Percentiles rank a stretch among this genome's conserved stretches.
phyloP scores from a whole-genome alignment of 1,140 invertebrate genomes.

The Drosophila varians region DNA sequence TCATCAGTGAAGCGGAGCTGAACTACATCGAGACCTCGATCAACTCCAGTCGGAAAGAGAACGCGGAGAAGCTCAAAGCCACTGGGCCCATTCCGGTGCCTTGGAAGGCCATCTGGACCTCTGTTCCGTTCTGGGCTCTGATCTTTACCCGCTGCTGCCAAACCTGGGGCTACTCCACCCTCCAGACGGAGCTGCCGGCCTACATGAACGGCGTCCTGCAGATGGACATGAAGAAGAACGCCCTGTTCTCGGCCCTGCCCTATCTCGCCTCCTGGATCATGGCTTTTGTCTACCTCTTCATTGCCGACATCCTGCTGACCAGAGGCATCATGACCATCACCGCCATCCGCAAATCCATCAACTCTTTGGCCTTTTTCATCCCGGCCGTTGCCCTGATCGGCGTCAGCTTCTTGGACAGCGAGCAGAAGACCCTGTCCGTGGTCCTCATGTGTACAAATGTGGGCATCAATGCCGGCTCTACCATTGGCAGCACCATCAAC shows the following conservation, averaged over 20 bases:
- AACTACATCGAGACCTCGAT: slow-evolving; percentile 86
- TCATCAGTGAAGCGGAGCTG: slow-evolving; percentile 86
- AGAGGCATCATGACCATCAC: slow-evolving; percentile 85
- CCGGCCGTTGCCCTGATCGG: slow-evolving; percentile 87
- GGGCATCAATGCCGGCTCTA: slow-evolving; percentile 89
- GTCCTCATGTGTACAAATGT: slow-evolving; percentile 88
- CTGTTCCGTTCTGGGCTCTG: slow-evolving; percentile 92
- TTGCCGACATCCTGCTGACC: slow-evolving; percentile 86
- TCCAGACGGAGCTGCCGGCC: slow-evolving; percentile 94
- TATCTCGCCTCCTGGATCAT: slow-evolving; percentile 90
- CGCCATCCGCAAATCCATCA: slow-evolving; percentile 87
- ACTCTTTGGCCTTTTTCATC: slow-evolving; percentile 86
- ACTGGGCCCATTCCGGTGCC: slow-evolving; percentile 84
- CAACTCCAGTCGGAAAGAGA: slow-evolving; percentile 33
- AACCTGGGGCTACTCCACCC: slow-evolving; percentile 97
- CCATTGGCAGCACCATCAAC: slow-evolving; percentile 88
- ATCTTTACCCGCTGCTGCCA: slow-evolving; percentile 93
- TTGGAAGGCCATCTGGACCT: slow-evolving; percentile 90
- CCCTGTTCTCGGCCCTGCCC: slow-evolving; percentile 90
- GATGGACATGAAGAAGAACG: slow-evolving; percentile 91
- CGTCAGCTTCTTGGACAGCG: slow-evolving; percentile 86
- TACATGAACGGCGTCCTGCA: slow-evolving; percentile 93
- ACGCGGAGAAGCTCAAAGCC: slow-evolving; percentile 18
- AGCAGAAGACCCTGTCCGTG: slow-evolving; percentile 85
- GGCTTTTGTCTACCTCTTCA: slow-evolving; percentile 87